Percentiles rank a stretch among this genome's conserved stretches.
phyloP scores from a whole-genome alignment of 1,140 invertebrate species.

The Fragariocoptes setiger region DNA sequence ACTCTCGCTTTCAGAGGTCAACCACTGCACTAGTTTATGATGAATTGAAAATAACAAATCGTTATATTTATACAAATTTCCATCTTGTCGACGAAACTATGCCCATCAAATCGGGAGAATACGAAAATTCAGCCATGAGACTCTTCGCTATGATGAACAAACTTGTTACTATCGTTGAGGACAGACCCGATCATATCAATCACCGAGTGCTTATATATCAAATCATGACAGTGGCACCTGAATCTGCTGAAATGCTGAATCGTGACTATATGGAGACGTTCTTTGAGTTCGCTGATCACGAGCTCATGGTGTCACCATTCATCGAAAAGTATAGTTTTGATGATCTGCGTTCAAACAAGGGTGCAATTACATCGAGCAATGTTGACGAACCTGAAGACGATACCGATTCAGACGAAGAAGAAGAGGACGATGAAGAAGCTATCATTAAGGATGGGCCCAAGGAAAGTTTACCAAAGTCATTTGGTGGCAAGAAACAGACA shows the following conservation, averaged over 20 bases:
- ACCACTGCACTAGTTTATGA: conserved; percentile 1
- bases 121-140: neutral
- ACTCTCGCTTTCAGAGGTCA: neutral
- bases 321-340: conserved; percentile 11
- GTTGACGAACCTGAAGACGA: conserved; percentile 5
- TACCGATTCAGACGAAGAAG: conserved; percentile 4
- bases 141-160: neutral
- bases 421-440: neutral
- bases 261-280: conserved; percentile 39
- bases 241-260: conserved; percentile 39
- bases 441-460: neutral
- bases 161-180: conserved; percentile 1
- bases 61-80: neutral
- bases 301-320: conserved; percentile 1
- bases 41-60: conserved; percentile 2
- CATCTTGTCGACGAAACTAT: neutral
- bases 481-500: neutral
- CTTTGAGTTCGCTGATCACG: conserved; percentile 37
- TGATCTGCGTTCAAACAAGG: conserved; percentile 15
- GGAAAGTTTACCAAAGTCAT: neutral
- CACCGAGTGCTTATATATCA: conserved; percentile 46
- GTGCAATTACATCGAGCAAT: conserved; percentile 2
- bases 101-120: neutral
- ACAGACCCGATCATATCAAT: conserved; percentile 28
- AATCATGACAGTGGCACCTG: conserved; percentile 32